These are phyloP conservation scores for Ormyrus rosae DNA, from an alignment of 2,888 invertebrate species.

Conservation along the genomic window DNA sequence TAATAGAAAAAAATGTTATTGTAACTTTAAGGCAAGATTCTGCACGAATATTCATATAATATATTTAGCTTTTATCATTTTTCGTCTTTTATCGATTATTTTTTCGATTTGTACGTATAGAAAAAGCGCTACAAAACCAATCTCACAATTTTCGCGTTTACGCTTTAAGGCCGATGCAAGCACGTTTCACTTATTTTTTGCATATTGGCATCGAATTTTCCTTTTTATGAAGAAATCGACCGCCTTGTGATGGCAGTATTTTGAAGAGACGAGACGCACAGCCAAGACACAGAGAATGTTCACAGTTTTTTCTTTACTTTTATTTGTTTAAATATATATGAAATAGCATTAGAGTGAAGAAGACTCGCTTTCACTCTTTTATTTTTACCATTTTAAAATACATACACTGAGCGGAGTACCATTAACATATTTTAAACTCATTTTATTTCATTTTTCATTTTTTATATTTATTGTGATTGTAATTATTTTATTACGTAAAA, in stretches of 20 bases:
- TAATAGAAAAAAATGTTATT: too few species aligned
- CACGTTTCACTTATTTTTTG: conserved; percentile 59
- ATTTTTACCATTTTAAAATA: conserved; percentile 2
- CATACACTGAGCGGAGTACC: conserved; percentile 29
- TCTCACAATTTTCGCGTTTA: conserved; percentile 34
- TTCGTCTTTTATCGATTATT: too few species aligned
- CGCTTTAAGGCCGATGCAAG: conserved; percentile 68
- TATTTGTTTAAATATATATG: conserved; percentile 51
- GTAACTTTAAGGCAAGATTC: conserved; percentile 4
- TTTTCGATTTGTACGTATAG: neutral
- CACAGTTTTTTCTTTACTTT: conserved; percentile 62
- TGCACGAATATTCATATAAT: neutral
- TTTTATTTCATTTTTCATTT: conserved; percentile 17
- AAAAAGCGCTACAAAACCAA: conserved; percentile 36
- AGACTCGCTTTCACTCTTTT: conserved; percentile 7
- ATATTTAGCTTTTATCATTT: too few species aligned
- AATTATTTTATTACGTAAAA: conserved; percentile 18
- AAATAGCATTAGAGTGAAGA: conserved; percentile 63
- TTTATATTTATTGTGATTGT: conserved; percentile 34
- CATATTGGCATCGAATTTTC: conserved; percentile 54
- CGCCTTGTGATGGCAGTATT: conserved; percentile 19
- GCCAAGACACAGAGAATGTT: conserved; percentile 72
- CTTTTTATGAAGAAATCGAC: conserved; percentile 1
- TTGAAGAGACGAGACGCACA: conserved; percentile 62
- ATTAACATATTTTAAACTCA: conserved; percentile 39